phyloP scores from a whole-genome alignment of 2,113 vertebrate genomes.

The Leuciscus idus region DNA sequence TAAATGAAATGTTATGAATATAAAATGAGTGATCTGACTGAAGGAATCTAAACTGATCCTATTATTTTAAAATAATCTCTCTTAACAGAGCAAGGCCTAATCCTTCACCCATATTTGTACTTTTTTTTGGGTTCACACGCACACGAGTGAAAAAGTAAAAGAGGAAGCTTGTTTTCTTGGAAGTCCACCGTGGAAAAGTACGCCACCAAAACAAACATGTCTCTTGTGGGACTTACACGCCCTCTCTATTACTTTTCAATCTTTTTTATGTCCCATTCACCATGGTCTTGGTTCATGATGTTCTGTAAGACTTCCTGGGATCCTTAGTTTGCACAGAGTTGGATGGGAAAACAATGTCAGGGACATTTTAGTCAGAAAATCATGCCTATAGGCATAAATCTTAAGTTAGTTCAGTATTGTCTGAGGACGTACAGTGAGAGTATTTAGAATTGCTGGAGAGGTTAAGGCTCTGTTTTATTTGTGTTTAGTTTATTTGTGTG shows the following conservation, averaged over 20 bases:
- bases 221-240: not conserved
- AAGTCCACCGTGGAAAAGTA: constrained; percentile 2
- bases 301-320: constrained; percentile 43
- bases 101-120: not conserved
- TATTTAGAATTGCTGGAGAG: not conserved
- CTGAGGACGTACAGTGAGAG: not conserved
- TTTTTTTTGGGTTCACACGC: not conserved
- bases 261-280: constrained; percentile 47
- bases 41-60: not conserved
- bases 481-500: not conserved
- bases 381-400: not conserved
- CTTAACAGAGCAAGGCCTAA: not conserved
- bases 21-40: not conserved
- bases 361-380: constrained; percentile 48
- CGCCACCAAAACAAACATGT: not conserved
- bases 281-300: constrained; percentile 53
- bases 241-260: constrained; percentile 18
- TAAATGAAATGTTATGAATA: constrained; percentile 9
- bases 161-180: constrained; percentile 20
- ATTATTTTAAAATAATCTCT: not conserved
- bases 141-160: not conserved
- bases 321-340: constrained; percentile 14
- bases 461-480: constrained; percentile 50
- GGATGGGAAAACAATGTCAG: constrained; percentile 12
- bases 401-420: constrained; percentile 1